Base-by-base conservation (phyloP, 2,113 vertebrate genomes). In the Perccottus glenii region DNA sequence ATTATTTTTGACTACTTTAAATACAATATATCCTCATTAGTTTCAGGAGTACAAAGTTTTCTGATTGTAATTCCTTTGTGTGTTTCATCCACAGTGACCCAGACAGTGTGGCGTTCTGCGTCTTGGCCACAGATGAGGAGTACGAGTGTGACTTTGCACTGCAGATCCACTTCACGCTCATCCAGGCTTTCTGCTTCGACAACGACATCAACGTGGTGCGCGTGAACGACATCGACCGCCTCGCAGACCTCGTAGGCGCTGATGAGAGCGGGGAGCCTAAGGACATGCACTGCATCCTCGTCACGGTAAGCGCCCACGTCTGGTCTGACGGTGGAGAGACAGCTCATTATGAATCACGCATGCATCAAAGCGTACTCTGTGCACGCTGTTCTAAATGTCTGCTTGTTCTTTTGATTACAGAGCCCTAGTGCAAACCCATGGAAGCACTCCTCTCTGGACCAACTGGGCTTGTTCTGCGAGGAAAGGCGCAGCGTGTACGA, bases 131-230 rank as follows among this genome's bases (percentile, higher is more conserved):
- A 0, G 96, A 97, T 1, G 95, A 96, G 72, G 94, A 98, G 71
- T 97, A 98, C 32, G 94, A 98, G 75, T 96, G 95, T 4, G 97
- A 99, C 77, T 95, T 99, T 0, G 97, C 97, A 0, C 91, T 99
- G 58, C 98, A 99, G 89, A 99, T 99, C 77, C 98, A 99, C 85
- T 99, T 99, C 86, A 99, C 98, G 0, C 92, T 99, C 59, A 98
- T 99, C 72, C 98, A 99, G 82, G 96, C 98, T 0, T 99, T 99
- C 83, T 99, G 98, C 88, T 99, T 98, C 12, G 98, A 98, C 81
- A 98, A 99, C 38, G 95, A 96, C 85, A 98, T 99, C 35, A 96
- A 98, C 89, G 96, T 99, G 5, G 96, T 99, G 72, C 90, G 96
- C 0, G 95, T 98, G 40, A 95, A 92, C 10, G 96, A 98, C 45